Base-by-base conservation (phyloP, 2,797 vertebrate genomes). In the Ptychobarbus kaznakovi region DNA sequence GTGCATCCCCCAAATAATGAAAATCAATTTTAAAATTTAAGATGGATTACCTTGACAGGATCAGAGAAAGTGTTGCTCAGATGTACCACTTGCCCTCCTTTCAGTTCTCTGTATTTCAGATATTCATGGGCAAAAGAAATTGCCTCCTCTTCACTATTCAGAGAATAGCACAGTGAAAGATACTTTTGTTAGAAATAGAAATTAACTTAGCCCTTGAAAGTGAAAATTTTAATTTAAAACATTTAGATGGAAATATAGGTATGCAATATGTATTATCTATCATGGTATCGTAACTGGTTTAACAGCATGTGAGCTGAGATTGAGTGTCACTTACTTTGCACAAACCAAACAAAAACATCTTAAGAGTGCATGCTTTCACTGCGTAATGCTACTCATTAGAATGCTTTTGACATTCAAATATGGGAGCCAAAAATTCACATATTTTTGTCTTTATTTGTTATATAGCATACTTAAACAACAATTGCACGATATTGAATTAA, bases 91-190 rank as follows among this genome's bases (percentile, higher is more conserved):
- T 92, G 95, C 11, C 95, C 90, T 25, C 58, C 82, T 49, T 91
- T 91, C 15, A 89, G 87, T 49, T 88, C 95, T 88, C 86, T 88
- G 74, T 89, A 93, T 80, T 94, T 95, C 80, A 95, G 88, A 89
- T 94, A 97, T 25, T 97, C 97, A 3, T 44, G 82, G 81, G 96
- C 88, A n/a, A 99, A 90, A 12, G 92, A 90, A 20, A 93, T 91
- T 0, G 97, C 97, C 69, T 97, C 97, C 1, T 96, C 95, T 28
- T 93, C 89, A 89, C 97, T 99, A 83, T 10, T 88, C 49, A 91
- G 0, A 80, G 66, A 22, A 3, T 35, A 15, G 12, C 49, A n/a
- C 22, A 78, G 22, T 32, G 16, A 32, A 53, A 53, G 28, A 35
- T 8, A 32, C 11, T 22, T 72, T 11, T 3, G 49, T 32, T 28